Base-by-base conservation (phyloP, 1,140 invertebrate species). In the Andrena cerasifolii region DNA sequence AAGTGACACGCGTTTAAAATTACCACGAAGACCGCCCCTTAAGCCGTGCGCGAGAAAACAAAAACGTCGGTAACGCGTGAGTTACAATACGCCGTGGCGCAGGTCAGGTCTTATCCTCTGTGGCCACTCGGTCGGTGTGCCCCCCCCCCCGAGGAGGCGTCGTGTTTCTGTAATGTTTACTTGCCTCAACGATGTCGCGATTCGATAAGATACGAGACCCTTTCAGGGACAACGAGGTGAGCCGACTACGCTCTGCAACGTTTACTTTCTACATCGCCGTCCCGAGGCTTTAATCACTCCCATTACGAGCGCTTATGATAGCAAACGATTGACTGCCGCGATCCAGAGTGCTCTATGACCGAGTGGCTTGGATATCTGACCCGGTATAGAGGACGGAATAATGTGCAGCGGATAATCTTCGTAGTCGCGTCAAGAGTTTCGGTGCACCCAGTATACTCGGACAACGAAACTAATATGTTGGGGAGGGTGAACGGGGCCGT, bases 151-250 rank as follows among this genome's bases (percentile, higher is more conserved):
- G 18, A 43, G 26, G 5, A n/a, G 28, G 6, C 24, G 0, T 8
- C 3, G 12, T 33, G 8, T 45, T 28, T 28, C 51, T 16, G 0
- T 16, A 0, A 18, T 28, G n/a, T 58, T 71, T 58, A 43, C 31
- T 59, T 40, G 8, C 1, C 2, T 56, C 12, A 2, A 28, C 10
- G 14, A 5, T 47, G 16, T 10, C 8, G 5, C 21, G 21, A 54
- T 71, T 45, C 67, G n/a, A 71, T 59, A 59, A 47, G 36, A 47
- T 43, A 58, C 36, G n/a, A 24, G 3, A 12, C 2, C 7, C 26
- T 31, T 33, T 18, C 7, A n/a, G 4, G n/a, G 8, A 24, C 45
- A 5, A n/a, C 18, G 24, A 14, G 8, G n/a, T 12, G 12, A 24
- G 4, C 8, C 31, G 14, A 68, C 26, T 12, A 8, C 8, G 5